These are phyloP conservation scores for Lathronympha strigana DNA, from an alignment of 2,888 invertebrate species.

Conservation along the genomic window DNA sequence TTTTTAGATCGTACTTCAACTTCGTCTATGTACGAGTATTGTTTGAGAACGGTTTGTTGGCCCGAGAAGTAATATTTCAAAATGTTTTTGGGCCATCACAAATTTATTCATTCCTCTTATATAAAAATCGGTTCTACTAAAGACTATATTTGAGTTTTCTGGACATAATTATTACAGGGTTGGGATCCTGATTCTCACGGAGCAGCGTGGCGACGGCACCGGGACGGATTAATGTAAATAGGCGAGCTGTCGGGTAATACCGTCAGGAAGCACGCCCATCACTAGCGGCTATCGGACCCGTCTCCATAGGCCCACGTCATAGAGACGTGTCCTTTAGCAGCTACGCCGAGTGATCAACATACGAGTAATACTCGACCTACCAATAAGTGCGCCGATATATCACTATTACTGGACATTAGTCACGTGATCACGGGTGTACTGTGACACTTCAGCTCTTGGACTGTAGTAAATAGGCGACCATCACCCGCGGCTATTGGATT, in stretches of 20 bases:
- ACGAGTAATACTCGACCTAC: not conserved
- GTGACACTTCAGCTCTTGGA: too few relatives aligned
- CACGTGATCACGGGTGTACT: too few relatives aligned
- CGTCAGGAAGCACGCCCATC: conserved; percentile 72
- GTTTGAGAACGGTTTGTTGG: too few relatives aligned
- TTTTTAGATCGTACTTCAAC: too few relatives aligned
- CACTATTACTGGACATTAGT: too few relatives aligned
- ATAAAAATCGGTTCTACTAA: not conserved
- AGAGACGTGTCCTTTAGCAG: too few relatives aligned
- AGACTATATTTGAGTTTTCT: not conserved
- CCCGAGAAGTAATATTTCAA: too few relatives aligned
- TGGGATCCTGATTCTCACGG: conserved; percentile 50
- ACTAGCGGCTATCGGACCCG: conserved; percentile 55
- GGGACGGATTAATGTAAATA: conserved; percentile 76
- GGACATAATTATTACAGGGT: conserved; percentile 9
- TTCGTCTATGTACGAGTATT: too few relatives aligned
- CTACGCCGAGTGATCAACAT: not conserved
- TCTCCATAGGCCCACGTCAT: conserved; percentile 56
- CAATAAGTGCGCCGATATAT: too few relatives aligned
- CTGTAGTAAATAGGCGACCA: too few relatives aligned
- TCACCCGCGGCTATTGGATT: too few relatives aligned
- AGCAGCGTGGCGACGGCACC: conserved; percentile 44
- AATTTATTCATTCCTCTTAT: not conserved
- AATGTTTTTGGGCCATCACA: not conserved
- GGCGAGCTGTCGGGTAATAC: conserved; percentile 56